Conservation (phyloP, 2,888 invertebrate species). For the Drosophila prolongata region DNA sequence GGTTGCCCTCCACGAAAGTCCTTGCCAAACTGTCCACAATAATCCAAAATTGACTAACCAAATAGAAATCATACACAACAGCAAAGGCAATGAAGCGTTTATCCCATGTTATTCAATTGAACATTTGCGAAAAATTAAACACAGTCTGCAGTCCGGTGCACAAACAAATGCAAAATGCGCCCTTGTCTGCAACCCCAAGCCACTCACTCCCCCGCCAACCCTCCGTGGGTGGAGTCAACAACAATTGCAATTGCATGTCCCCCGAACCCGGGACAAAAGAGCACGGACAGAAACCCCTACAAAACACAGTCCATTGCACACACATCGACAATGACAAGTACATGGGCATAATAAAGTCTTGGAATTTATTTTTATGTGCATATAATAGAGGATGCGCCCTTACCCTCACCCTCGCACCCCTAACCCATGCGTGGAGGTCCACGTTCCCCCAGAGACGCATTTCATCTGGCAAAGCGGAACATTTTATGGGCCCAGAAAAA, state of each 20-base stretch:
- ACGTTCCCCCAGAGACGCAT: constrained; percentile 74
- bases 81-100: constrained; percentile 62
- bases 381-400: constrained; percentile 71
- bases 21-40: constrained; percentile 28
- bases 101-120: constrained; percentile 73
- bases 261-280: constrained; percentile 1
- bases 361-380: constrained; percentile 79
- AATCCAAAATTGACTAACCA: constrained; percentile 34
- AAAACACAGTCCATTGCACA: constrained; percentile 74
- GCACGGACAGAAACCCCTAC: constrained; percentile 8
- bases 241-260: constrained; percentile 54
- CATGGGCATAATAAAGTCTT: constrained; percentile 81
- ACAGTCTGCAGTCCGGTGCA: constrained; percentile 41
- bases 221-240: constrained; percentile 13
- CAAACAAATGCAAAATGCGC: constrained; percentile 60
- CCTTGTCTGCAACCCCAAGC: constrained; percentile 10
- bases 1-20: not conserved
- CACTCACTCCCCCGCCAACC: not conserved
- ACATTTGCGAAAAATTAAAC: constrained; percentile 74
- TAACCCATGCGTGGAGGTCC: constrained; percentile 35
- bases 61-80: constrained; percentile 47
- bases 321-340: constrained; percentile 71
- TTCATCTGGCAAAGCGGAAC: constrained; percentile 66
- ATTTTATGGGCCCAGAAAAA: constrained; percentile 65
- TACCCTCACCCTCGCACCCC: constrained; percentile 26